These are phyloP conservation scores for Aricia artaxerxes DNA, from an alignment of 2,888 invertebrate genomes.

Conservation along the genomic window DNA sequence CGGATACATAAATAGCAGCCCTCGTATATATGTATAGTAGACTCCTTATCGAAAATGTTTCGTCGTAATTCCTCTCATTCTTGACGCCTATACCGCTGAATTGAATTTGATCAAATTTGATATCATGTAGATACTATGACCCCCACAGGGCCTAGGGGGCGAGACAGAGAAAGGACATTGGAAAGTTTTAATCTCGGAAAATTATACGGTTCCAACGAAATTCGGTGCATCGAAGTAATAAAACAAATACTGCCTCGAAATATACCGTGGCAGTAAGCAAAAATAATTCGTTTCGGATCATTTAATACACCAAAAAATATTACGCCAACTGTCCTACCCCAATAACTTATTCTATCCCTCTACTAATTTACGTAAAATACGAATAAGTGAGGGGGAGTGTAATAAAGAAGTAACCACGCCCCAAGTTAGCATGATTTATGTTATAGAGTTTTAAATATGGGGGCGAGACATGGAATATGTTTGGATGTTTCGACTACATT, in stretches of 20 bases:
- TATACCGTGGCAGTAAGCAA: background rate
- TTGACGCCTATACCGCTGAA: no score
- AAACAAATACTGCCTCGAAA: background rate
- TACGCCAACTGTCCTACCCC: conserved; percentile 30
- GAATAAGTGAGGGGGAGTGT: conserved; percentile 38
- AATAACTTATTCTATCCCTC: conserved; percentile 35
- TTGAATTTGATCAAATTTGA: no score
- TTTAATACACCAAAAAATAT: conserved; percentile 23
- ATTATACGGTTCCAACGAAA: no score
- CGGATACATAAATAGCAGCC: no score
- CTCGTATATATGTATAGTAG: no score
- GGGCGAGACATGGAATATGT: background rate
- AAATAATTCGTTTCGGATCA: conserved; percentile 26
- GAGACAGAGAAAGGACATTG: no score
- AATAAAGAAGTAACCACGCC: conserved; percentile 37
- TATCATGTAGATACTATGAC: no score
- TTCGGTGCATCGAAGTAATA: background rate
- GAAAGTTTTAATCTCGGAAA: background rate
- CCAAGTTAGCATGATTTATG: conserved; percentile 31
- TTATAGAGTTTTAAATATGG: conserved; percentile 20
- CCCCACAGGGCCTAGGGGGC: no score
- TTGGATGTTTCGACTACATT: background rate
- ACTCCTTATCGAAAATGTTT: no score
- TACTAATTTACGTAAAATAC: conserved; percentile 42
- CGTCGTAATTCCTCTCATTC: no score